Percentiles rank a stretch among this genome's conserved stretches.
Conservation (phyloP, 2,888 invertebrate genomes). For the Artemia sinica region DNA sequence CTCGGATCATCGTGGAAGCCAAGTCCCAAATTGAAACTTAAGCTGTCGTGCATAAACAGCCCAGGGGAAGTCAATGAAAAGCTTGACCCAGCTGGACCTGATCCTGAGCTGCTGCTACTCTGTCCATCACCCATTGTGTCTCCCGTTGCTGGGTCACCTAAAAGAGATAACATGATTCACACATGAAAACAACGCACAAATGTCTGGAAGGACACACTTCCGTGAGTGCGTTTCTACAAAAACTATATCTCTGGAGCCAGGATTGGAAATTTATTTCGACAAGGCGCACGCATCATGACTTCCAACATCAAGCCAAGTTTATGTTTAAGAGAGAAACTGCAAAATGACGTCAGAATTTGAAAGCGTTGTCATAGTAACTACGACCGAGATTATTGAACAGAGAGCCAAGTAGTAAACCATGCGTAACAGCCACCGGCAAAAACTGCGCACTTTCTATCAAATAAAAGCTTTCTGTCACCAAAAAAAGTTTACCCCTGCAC, state of each 20-base stretch:
- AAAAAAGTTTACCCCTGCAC: too few species aligned
- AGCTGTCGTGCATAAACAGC: not conserved
- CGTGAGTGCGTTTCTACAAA: slow-evolving; percentile 1
- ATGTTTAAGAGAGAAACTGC: slow-evolving; percentile 10
- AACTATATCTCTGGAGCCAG: not conserved
- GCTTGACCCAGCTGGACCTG: not conserved
- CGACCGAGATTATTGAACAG: slow-evolving; percentile 6
- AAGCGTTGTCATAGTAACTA: slow-evolving; percentile 3
- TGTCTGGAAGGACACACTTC: slow-evolving; percentile 7
- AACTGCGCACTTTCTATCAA: not conserved
- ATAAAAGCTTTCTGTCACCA: too few species aligned
- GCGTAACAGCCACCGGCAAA: slow-evolving; percentile 12
- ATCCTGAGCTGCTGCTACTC: not conserved
- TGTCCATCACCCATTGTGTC: slow-evolving; percentile 7
- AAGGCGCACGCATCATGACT: slow-evolving; percentile 12
- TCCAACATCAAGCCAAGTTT: slow-evolving; percentile 9
- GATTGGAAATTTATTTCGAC: slow-evolving; percentile 5
- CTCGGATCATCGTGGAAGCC: slow-evolving; percentile 9
- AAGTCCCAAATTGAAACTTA: slow-evolving; percentile 10
- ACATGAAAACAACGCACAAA: not conserved
- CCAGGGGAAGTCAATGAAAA: not conserved
- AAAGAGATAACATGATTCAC: slow-evolving; percentile 11
- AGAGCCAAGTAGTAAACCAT: not conserved
- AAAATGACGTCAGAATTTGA: not conserved
- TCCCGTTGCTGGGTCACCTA: not conserved